Conservation (phyloP, 2,113 vertebrate genomes). For the Artemisiospiza belli region DNA sequence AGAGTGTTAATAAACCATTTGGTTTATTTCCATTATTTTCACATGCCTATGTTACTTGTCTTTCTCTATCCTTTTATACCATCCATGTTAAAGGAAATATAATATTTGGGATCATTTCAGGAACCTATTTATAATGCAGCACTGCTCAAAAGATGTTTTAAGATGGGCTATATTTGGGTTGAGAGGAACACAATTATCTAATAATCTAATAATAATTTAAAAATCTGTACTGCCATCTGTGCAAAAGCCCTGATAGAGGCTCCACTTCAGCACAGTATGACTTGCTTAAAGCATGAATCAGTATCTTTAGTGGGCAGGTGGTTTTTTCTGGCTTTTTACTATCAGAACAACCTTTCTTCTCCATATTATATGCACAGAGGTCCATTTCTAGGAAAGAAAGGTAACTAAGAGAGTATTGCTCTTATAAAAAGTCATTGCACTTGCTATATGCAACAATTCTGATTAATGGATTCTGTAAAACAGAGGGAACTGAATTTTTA, state of each 20-base stretch:
- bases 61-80: background rate
- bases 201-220: conserved; percentile 57
- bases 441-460: background rate
- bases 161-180: conserved; percentile 16
- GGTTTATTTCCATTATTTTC: background rate
- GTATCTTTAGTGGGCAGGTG: background rate
- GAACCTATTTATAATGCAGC: background rate
- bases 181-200: conserved; percentile 41
- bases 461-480: background rate
- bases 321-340: background rate
- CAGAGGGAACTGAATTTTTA: background rate
- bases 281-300: background rate
- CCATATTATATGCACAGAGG: background rate
- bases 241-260: conserved; percentile 1
- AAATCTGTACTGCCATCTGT: conserved; percentile 61
- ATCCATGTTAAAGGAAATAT: background rate
- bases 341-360: background rate
- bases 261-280: background rate
- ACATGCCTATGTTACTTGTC: no score
- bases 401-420: background rate
- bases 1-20: background rate
- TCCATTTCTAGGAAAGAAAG: background rate
- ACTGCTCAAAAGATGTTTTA: background rate
- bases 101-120: background rate
- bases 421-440: background rate